Evolutionary conservation across 2,113 vertebrate species (phyloP).

Genomic region (Rhinolophus sinicus): DNA sequence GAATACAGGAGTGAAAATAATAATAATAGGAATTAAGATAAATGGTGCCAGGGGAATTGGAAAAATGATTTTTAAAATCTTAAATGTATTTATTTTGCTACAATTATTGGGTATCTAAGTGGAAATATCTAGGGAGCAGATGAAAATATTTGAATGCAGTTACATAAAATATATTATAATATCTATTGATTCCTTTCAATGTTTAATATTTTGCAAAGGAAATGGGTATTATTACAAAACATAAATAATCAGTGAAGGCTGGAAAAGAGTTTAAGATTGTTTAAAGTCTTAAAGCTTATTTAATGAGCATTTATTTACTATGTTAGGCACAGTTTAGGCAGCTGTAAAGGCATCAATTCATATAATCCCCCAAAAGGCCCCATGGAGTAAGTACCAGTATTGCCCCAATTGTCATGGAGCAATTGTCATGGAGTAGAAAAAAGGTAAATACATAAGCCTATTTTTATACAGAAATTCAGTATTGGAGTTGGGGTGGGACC

Average conservation of each 20-base stretch:
- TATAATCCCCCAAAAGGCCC: not conserved
- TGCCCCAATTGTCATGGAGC: not conserved
- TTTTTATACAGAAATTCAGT: not conserved
- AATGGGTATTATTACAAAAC: not conserved
- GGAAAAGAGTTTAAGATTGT: not conserved
- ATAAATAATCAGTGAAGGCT: not conserved
- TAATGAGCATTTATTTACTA: not conserved
- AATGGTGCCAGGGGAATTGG: not conserved
- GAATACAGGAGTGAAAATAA: not conserved
- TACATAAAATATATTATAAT: slow-evolving; percentile 14
- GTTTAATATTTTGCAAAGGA: not conserved
- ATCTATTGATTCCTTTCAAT: not conserved
- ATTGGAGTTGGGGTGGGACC: not conserved
- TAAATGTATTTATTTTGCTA: not conserved
- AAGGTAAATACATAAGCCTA: not conserved
- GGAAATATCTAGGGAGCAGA: not conserved
- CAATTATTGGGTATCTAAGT: not conserved
- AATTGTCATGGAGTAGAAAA: not conserved
- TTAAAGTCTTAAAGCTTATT: not conserved
- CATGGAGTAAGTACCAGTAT: accelerated
- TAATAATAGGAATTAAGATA: not conserved
- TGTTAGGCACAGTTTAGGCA: not conserved
- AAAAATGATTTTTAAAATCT: not conserved
- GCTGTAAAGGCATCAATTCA: not conserved
- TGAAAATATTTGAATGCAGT: not conserved